A percentile compares a stretch with the other conserved stretches of the same genome.
Conservation (phyloP, 2,797 vertebrate genomes). For the Periparus ater region DNA sequence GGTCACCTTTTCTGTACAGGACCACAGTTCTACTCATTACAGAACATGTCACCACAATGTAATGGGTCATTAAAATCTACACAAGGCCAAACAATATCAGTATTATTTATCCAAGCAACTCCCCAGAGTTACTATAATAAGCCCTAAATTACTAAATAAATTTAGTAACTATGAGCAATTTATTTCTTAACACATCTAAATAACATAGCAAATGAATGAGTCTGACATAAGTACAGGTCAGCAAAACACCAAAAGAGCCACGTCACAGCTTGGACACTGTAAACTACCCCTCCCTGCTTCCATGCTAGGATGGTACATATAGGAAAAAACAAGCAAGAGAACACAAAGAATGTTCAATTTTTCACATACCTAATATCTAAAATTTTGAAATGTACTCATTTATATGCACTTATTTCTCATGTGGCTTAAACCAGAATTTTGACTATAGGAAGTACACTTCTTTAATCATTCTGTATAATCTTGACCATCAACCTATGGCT, state of each 20-base stretch:
- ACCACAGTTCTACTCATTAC: background rate
- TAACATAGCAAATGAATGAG: background rate
- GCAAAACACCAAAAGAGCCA: slow-evolving; percentile 14
- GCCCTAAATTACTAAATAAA: no score
- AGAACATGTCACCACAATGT: background rate
- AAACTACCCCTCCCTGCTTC: background rate
- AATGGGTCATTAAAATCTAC: background rate
- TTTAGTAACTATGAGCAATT: slow-evolving; percentile 15
- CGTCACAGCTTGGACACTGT: background rate
- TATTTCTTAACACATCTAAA: slow-evolving; percentile 42
- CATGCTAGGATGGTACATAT: background rate
- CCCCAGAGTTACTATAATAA: background rate
- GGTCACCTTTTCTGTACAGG: background rate
- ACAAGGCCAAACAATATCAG: background rate
- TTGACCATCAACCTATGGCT: background rate
- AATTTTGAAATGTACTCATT: background rate
- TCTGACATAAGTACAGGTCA: background rate
- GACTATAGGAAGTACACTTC: background rate
- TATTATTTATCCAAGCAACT: slow-evolving; percentile 25
- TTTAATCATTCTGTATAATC: background rate
- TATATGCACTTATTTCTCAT: background rate
- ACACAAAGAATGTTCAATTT: background rate
- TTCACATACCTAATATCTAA: background rate
- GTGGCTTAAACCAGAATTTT: background rate
- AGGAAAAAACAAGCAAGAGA: background rate